These are phyloP conservation scores for Acropora tenuis DNA, from an alignment of 64 coral and sea anemone genomes.

Conservation along the genomic window DNA sequence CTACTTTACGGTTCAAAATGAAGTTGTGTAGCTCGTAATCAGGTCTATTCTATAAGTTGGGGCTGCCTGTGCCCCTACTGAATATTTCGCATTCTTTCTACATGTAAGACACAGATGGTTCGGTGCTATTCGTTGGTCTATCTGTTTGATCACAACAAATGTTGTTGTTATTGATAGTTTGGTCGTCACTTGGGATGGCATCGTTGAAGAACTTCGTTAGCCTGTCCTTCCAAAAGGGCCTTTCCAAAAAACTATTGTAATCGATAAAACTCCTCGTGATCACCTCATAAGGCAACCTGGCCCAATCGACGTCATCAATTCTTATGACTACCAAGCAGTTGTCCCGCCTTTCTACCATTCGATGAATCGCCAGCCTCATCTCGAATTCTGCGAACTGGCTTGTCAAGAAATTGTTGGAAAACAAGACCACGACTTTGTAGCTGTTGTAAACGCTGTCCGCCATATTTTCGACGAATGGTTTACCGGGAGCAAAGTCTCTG, in stretches of 20 bases:
- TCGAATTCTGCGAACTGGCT: slow-evolving; percentile 17
- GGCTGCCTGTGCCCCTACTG: no score
- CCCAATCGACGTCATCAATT: neutral
- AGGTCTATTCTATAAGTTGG: no score
- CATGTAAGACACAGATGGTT: neutral
- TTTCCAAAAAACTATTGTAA: neutral
- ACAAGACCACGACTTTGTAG: slow-evolving; percentile 36
- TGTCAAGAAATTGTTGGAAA: slow-evolving; percentile 42
- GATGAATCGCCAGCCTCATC: neutral
- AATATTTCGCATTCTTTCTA: neutral
- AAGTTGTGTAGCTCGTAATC: no score
- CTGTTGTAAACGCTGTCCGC: slow-evolving; percentile 39
- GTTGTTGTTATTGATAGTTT: no score
- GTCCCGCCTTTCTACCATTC: neutral
- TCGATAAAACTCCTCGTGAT: neutral
- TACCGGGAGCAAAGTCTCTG: slow-evolving; percentile 52
- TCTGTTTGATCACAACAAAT: neutral
- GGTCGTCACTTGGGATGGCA: no score
- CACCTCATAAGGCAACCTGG: neutral
- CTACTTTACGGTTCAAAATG: no score
- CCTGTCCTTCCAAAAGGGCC: neutral
- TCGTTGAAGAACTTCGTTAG: neutral
- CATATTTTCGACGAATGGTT: slow-evolving; percentile 30
- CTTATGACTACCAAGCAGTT: neutral
- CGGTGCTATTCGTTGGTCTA: neutral